Conservation (phyloP, 2,888 invertebrate genomes). For the Acanthopleura granulata region DNA sequence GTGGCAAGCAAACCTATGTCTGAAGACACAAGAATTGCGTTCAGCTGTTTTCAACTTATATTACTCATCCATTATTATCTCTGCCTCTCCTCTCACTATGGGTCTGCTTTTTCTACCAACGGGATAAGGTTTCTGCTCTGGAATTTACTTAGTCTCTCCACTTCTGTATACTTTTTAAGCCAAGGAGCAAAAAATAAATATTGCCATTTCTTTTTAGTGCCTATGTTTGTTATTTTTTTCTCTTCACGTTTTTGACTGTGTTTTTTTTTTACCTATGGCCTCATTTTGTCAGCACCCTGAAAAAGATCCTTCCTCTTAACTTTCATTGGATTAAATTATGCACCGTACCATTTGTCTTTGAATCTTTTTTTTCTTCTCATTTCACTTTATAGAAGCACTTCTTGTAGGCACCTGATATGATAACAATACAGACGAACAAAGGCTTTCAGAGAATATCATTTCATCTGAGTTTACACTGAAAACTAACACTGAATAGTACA, state of each 20-base stretch:
- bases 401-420: no score
- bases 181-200: conserved; percentile 1
- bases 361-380: no score
- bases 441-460: no score
- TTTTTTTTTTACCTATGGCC: background rate
- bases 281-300: no score
- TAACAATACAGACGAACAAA: no score
- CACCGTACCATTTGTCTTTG: no score
- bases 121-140: background rate
- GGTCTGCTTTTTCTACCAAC: background rate
- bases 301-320: no score
- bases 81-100: background rate
- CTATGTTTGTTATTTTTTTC: conserved; percentile 8
- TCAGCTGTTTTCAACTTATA: conserved; percentile 7
- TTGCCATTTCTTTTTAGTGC: conserved; percentile 1
- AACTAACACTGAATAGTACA: no score
- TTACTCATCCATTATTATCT: conserved; percentile 9
- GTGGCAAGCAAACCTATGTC: no score
- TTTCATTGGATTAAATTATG: no score
- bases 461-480: no score
- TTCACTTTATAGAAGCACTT: no score
- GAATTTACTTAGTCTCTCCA: conserved; percentile 2
- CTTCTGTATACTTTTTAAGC: conserved; percentile 6
- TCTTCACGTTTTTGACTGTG: background rate
- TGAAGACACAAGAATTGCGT: background rate